phyloP scores from a whole-genome alignment of 30 jellyfish, hydroid and myxozoan species.

The Hydractinia symbiolongicarpus region DNA sequence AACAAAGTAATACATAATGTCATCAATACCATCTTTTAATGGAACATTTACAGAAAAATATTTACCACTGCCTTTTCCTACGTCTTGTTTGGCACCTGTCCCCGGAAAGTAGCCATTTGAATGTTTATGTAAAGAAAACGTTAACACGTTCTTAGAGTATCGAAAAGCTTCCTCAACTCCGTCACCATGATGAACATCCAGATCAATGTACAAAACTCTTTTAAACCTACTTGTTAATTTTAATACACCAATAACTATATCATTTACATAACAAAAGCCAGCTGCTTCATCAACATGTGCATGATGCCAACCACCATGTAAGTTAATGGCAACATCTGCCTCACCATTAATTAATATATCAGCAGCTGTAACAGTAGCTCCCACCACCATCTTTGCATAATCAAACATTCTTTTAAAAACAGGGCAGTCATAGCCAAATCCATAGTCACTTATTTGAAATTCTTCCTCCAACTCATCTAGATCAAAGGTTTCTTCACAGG shows the following conservation, averaged over 20 bases:
- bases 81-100: slow-evolving; percentile 39
- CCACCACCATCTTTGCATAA: slow-evolving; percentile 50
- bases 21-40: slow-evolving; percentile 49
- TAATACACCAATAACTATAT: slow-evolving; percentile 80
- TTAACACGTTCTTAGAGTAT: slow-evolving; percentile 73
- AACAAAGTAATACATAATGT: slow-evolving; percentile 17
- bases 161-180: slow-evolving; percentile 93
- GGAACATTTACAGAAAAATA: slow-evolving; percentile 60
- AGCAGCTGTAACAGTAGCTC: slow-evolving; percentile 80
- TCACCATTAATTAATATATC: slow-evolving; percentile 29
- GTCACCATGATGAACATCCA: slow-evolving; percentile 96
- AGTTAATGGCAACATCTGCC: slow-evolving; percentile 48
- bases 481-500: neutral
- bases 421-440: slow-evolving; percentile 81
- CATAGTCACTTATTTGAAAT: slow-evolving; percentile 6
- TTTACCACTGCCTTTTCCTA: slow-evolving; percentile 66
- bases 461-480: neutral
- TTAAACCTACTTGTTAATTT: slow-evolving; percentile 50
- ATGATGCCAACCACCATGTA: slow-evolving; percentile 98
- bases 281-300: slow-evolving; percentile 98
- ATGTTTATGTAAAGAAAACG: slow-evolving; percentile 76
- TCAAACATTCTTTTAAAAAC: slow-evolving; percentile 47
- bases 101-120: slow-evolving; percentile 71
- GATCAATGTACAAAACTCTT: slow-evolving; percentile 63
- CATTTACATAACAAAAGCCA: slow-evolving; percentile 96